Conservation (phyloP, 2,888 invertebrate genomes). For the Synanthedon myopaeformis region DNA sequence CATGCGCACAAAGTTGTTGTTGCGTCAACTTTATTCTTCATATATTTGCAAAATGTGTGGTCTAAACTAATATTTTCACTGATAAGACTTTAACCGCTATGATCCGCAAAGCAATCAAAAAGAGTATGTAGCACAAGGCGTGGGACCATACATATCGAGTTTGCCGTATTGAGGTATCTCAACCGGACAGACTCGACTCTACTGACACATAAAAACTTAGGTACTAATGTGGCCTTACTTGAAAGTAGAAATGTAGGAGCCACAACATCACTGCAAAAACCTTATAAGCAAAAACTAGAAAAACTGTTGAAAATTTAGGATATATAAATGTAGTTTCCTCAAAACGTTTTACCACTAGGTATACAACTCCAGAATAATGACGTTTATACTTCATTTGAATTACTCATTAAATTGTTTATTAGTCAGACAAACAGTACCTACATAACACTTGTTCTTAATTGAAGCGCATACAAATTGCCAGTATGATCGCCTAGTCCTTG, state of each 20-base stretch:
- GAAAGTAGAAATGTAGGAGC: slow-evolving; percentile 36
- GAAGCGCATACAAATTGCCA: slow-evolving; percentile 51
- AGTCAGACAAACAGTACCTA: slow-evolving; percentile 45
- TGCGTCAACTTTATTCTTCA: slow-evolving; percentile 20
- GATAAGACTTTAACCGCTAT: slow-evolving; percentile 17
- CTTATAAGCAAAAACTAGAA: no score
- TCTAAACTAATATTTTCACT: no score
- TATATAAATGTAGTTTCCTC: slow-evolving; percentile 15
- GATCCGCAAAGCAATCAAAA: slow-evolving; percentile 28
- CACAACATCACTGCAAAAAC: background rate
- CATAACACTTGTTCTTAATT: slow-evolving; percentile 42
- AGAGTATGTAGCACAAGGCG: slow-evolving; percentile 53
- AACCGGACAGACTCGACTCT: slow-evolving; percentile 59
- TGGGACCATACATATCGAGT: slow-evolving; percentile 54
- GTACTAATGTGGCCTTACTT: slow-evolving; percentile 17
- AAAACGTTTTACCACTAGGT: slow-evolving; percentile 11
- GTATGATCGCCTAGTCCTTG: slow-evolving; percentile 2
- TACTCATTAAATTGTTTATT: slow-evolving; percentile 57
- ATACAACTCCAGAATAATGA: slow-evolving; percentile 28
- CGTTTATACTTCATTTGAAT: slow-evolving; percentile 45
- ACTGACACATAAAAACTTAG: slow-evolving; percentile 37
- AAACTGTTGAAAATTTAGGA: background rate
- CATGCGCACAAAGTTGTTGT: background rate
- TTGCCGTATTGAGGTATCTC: slow-evolving; percentile 63
- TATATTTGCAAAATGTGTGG: background rate